Conservation (phyloP, 2,888 invertebrate species). For the Meloe dianella region DNA sequence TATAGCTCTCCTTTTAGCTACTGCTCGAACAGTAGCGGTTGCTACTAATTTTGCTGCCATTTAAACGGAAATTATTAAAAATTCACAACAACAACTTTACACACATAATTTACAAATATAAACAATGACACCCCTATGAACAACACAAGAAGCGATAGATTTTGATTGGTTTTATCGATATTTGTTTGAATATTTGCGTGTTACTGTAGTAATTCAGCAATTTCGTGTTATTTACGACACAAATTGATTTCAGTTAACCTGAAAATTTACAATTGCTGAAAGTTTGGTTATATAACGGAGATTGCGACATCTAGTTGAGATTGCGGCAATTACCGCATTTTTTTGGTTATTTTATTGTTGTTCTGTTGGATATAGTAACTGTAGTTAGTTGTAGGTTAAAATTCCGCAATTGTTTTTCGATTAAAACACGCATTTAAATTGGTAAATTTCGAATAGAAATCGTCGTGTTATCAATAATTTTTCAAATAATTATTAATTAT, state of each 20-base stretch:
- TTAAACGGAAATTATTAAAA: constrained; percentile 30
- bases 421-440: too few relatives aligned
- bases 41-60: constrained; percentile 83
- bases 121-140: neutral
- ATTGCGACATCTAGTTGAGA: neutral
- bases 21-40: constrained; percentile 87
- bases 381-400: neutral
- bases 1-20: constrained; percentile 77
- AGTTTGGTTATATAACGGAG: constrained; percentile 1
- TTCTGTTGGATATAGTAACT: neutral
- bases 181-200: neutral
- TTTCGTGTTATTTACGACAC: neutral
- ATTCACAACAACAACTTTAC: constrained; percentile 8
- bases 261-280: neutral
- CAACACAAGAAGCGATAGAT: neutral
- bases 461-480: neutral
- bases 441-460: too few relatives aligned
- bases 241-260: neutral
- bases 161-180: neutral
- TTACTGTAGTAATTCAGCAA: neutral
- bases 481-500: neutral
- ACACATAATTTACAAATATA: neutral
- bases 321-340: neutral
- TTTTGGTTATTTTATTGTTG: too few relatives aligned
- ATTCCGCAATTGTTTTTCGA: neutral